phyloP scores from a whole-genome alignment of 2,797 vertebrate genomes.

The Sparus aurata region DNA sequence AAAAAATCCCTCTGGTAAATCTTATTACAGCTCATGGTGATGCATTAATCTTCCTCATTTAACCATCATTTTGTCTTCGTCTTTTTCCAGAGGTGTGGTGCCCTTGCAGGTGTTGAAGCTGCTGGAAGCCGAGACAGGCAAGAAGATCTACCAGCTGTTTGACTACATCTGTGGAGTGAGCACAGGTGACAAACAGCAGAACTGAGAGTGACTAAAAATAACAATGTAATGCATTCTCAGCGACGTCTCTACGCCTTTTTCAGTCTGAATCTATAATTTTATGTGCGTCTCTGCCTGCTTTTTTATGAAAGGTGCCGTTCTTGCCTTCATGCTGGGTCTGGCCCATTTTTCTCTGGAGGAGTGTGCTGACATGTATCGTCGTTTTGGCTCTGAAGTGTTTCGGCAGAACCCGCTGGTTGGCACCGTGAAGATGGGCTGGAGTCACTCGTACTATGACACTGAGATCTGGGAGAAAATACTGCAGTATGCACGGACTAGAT shows the following conservation, averaged over 20 bases:
- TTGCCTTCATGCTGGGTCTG: constrained; percentile 86
- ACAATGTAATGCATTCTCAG: not conserved
- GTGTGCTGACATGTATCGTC: constrained; percentile 84
- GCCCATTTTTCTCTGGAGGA: constrained; percentile 81
- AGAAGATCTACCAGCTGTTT: constrained; percentile 83
- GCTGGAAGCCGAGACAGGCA: constrained; percentile 83
- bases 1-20: not conserved
- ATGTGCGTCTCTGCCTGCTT: constrained; percentile 13
- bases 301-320: constrained; percentile 77
- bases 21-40: not conserved
- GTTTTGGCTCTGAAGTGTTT: constrained; percentile 85
- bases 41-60: not conserved
- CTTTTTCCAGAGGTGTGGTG: constrained; percentile 81
- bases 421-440: constrained; percentile 87
- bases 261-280: not conserved
- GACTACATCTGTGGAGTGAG: constrained; percentile 88
- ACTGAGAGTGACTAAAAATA: not conserved
- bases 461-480: constrained; percentile 85
- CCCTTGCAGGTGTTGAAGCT: constrained; percentile 83
- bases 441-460: constrained; percentile 85
- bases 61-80: not conserved
- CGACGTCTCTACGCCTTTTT: not conserved
- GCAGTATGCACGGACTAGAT: constrained; percentile 58
- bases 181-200: constrained; percentile 77
- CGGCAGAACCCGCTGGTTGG: constrained; percentile 84